A percentile compares a stretch with the other conserved stretches of the same genome.
Evolutionary conservation across 2,888 invertebrate genomes (phyloP).

Genomic region (Ornithoptera priamus): DNA sequence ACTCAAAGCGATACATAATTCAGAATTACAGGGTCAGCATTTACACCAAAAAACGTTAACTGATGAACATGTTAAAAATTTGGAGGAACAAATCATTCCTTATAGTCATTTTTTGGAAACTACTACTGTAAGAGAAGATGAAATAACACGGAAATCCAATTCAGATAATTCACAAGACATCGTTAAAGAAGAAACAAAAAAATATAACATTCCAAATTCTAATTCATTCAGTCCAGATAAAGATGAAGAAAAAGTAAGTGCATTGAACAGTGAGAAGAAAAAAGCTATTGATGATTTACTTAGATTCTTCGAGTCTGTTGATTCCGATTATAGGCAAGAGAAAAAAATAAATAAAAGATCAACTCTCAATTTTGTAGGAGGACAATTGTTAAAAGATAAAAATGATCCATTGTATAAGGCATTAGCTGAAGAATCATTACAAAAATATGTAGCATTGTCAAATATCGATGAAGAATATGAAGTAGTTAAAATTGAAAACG

Average conservation of each 20-base stretch:
- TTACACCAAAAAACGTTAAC: conserved; percentile 51
- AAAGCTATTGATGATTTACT: conserved; percentile 69
- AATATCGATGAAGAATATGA: conserved; percentile 36
- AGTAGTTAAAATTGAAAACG: conserved; percentile 47
- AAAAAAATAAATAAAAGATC: conserved; percentile 53
- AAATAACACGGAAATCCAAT: conserved; percentile 30
- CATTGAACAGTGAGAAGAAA: conserved; percentile 59
- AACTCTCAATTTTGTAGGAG: conserved; percentile 46
- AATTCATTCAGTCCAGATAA: conserved; percentile 28
- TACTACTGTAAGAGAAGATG: conserved; percentile 28
- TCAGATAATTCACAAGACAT: conserved; percentile 37
- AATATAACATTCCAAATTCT: conserved; percentile 39
- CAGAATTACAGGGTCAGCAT: conserved; percentile 52
- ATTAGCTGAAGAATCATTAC: conserved; percentile 48
- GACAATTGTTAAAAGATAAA: conserved; percentile 50
- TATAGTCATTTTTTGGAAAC: conserved; percentile 37
- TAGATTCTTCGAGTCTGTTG: conserved; percentile 63
- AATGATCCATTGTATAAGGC: conserved; percentile 40
- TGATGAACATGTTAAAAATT: conserved; percentile 54
- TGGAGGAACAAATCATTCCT: conserved; percentile 70
- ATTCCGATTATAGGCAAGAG: conserved; percentile 43
- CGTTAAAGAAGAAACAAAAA: conserved; percentile 40
- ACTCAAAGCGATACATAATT: conserved; percentile 53
- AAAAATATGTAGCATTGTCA: conserved; percentile 41
- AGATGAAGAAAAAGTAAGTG: conserved; percentile 32